These are phyloP conservation scores for Platerodrilus igneus DNA, from an alignment of 2,888 invertebrate species.

Conservation along the genomic window DNA sequence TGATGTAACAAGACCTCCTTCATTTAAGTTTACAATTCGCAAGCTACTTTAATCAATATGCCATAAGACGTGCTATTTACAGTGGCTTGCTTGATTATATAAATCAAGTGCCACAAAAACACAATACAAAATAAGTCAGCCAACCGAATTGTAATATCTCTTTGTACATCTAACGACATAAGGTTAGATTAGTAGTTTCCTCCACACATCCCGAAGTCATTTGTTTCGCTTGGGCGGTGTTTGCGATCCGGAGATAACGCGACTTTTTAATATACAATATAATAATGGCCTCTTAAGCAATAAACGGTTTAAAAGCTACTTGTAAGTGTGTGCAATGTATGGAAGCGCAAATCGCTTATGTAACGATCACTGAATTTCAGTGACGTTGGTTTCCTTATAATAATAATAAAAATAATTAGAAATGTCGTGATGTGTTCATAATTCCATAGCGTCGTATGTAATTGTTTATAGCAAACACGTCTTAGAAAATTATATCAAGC, in stretches of 20 bases:
- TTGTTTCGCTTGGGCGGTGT: conserved; percentile 38
- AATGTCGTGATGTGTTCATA: conserved; percentile 25
- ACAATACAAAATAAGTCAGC: conserved; percentile 11
- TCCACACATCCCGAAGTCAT: conserved; percentile 33
- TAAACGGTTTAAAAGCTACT: conserved; percentile 22
- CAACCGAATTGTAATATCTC: conserved; percentile 19
- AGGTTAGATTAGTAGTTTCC: conserved; percentile 26
- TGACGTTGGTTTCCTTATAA: too few species aligned
- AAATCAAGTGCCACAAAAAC: too few species aligned
- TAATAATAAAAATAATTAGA: conserved; percentile 21
- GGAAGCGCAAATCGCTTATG: conserved; percentile 11
- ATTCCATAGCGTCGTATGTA: conserved; percentile 24
- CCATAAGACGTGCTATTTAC: too few species aligned
- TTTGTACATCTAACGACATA: conserved; percentile 28
- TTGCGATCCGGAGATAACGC: conserved; percentile 36
- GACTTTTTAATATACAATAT: conserved; percentile 39
- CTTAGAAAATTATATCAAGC: conserved; percentile 20
- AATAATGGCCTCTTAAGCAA: conserved; percentile 34
- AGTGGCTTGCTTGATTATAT: too few species aligned
- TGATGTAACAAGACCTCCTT: conserved; percentile 35
- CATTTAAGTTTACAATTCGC: too few species aligned
- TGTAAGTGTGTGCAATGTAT: conserved; percentile 15
- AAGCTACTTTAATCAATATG: too few species aligned
- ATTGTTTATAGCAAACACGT: conserved; percentile 26
- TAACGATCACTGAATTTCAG: conserved; percentile 14